Base-by-base conservation (phyloP, 2,888 invertebrate genomes). In the Yponomeuta malinellus region DNA sequence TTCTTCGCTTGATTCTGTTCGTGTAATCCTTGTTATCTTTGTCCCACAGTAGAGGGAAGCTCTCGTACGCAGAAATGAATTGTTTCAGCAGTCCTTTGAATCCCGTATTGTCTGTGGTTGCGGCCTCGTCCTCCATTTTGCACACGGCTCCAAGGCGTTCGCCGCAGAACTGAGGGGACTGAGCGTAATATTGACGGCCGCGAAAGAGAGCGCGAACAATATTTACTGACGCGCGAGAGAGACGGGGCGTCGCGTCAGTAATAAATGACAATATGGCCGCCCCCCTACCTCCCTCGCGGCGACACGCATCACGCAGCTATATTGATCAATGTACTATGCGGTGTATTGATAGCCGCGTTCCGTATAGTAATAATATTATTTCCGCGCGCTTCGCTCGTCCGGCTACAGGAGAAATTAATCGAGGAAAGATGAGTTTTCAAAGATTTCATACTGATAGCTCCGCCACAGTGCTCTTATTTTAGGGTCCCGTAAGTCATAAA, bases 241-340 rank as follows among this genome's bases (percentile, higher is more conserved):
- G 52, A 59, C 15, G 52, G 52, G 52, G 52, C 52, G 52, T 5
- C 52, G 15, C 52, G 52, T 59, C 52, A 59, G 15, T 59, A 59
- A 59, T 59, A 15, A 59, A 59, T 59, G 52, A 59, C 52, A 59
- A 59, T 59, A 59, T 59, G 52, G 52, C 52, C 52, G 52, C 52
- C 52, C 52, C 8, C 52, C 52, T 15, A 4, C 52, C 15, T 12
- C 15, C 15, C 15, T 15, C 52, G 15, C 52, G 5, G 52, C 52
- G 52, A 59, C 43, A 43, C 9, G 52, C 52, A 8, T 15, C 15
- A 59, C 52, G 52, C 43, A 8, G 43, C 43, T 43, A 43, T 43
- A 43, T 43, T 43, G 43, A 43, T 43, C 43, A 43, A 43, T 43
- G 43, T 43, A 6, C 43, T 43, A 43, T 43, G 43, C 43, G 43